Percentiles rank a stretch among this genome's conserved stretches.
These are phyloP conservation scores for Tethea ocularis DNA, from an alignment of 2,888 invertebrate species.

Conservation along the genomic window DNA sequence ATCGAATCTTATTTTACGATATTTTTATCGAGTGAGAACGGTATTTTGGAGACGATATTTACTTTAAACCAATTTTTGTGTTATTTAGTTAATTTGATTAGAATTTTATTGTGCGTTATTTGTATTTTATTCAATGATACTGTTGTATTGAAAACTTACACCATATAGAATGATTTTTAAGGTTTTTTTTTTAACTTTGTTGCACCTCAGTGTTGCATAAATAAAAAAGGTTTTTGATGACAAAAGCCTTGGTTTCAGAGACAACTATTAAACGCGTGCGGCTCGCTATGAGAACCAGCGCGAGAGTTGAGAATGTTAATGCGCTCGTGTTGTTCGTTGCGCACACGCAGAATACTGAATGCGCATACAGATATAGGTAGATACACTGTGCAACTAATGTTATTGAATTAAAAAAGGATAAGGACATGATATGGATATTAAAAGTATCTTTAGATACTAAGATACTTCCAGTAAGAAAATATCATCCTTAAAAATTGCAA, in stretches of 20 bases:
- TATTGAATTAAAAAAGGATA: constrained; percentile 36
- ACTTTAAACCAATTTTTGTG: constrained; percentile 3
- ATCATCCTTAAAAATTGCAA: too few relatives aligned
- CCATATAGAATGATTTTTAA: neutral
- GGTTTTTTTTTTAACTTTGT: neutral
- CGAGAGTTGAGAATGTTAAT: constrained; percentile 76
- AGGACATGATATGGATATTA: too few relatives aligned
- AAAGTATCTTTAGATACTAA: too few relatives aligned
- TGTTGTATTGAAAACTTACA: neutral
- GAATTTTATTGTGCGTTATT: constrained; percentile 8
- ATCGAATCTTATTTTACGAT: constrained; percentile 9
- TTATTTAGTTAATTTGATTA: constrained; percentile 7
- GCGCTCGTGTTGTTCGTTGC: constrained; percentile 70
- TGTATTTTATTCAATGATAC: constrained; percentile 4
- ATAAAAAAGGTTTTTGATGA: constrained; percentile 9
- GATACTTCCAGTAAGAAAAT: too few relatives aligned
- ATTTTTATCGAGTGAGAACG: constrained; percentile 11
- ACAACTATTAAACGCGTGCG: constrained; percentile 50
- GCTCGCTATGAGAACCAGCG: constrained; percentile 72
- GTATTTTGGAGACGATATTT: constrained; percentile 5
- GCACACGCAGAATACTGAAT: constrained; percentile 71
- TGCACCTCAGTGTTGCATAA: neutral
- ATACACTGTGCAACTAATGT: constrained; percentile 46
- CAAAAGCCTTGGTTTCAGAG: constrained; percentile 30
- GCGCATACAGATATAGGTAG: constrained; percentile 46